Conservation (phyloP, 1,140 invertebrate genomes). For the Drosophila auraria region DNA sequence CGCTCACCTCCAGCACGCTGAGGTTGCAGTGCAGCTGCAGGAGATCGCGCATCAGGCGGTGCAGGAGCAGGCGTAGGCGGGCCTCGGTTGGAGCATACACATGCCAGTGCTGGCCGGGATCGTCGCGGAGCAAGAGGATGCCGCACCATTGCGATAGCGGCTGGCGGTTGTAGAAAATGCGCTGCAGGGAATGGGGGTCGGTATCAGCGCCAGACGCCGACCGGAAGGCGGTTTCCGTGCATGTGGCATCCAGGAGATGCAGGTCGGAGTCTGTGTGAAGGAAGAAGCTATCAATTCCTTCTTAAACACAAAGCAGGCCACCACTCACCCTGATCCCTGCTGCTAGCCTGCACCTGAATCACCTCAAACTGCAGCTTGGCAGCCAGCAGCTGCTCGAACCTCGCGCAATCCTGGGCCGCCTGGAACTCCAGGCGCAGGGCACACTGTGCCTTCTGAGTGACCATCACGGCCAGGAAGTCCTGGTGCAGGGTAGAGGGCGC, state of each 20-base stretch:
- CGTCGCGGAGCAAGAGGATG: conserved; percentile 52
- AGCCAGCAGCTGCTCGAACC: conserved; percentile 55
- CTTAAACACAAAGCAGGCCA: not conserved
- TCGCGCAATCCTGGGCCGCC: not conserved
- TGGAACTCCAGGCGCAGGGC: conserved; percentile 46
- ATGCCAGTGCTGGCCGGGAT: conserved; percentile 54
- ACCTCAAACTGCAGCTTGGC: conserved; percentile 32
- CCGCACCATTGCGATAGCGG: conserved; percentile 48
- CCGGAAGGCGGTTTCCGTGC: not conserved
- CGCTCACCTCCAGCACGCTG: conserved; percentile 24
- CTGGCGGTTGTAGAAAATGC: conserved; percentile 59
- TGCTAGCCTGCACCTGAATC: not conserved
- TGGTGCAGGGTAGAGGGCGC: conserved; percentile 47
- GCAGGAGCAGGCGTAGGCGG: conserved; percentile 46
- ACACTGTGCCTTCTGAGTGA: conserved; percentile 46
- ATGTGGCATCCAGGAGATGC: conserved; percentile 28
- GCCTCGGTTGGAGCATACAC: conserved; percentile 53
- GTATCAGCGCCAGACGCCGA: not conserved
- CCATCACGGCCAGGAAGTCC: conserved; percentile 66
- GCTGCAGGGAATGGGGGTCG: conserved; percentile 18
- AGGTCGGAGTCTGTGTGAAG: not conserved
- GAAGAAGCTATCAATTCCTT: not conserved
- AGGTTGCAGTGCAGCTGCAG: conserved; percentile 61
- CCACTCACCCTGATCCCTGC: conserved; percentile 14
- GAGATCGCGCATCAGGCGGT: conserved; percentile 48